These are phyloP conservation scores for Lytechinus pictus DNA, from an alignment of 35 echinoderm and acorn worm genomes.

Conservation along the genomic window DNA sequence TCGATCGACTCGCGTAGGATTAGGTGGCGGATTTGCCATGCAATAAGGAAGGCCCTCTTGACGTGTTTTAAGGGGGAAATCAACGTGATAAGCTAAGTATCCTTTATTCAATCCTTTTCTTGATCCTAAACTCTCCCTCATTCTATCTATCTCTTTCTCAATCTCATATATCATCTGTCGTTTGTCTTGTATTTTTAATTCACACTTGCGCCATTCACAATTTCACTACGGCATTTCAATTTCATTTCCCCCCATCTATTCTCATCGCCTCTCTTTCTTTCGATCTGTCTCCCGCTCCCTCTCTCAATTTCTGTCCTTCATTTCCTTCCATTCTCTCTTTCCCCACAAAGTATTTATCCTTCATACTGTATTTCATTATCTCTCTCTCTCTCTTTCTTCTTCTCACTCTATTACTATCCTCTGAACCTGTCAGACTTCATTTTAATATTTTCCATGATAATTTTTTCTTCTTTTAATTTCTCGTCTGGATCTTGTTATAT, in stretches of 20 bases:
- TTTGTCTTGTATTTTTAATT: neutral
- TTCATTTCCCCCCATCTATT: neutral
- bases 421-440: neutral
- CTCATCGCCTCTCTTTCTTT: neutral
- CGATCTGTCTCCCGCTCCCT: neutral
- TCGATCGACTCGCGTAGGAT: conserved; percentile 21
- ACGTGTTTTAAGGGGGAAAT: neutral
- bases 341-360: neutral
- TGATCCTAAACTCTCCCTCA: neutral
- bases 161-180: too few relatives aligned
- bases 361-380: neutral
- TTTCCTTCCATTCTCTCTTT: neutral
- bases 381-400: neutral
- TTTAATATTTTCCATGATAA: too few relatives aligned
- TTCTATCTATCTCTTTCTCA: too few relatives aligned
- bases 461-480: too few relatives aligned
- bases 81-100: neutral
- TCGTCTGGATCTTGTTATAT: too few relatives aligned
- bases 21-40: conserved; percentile 31
- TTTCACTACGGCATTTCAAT: neutral
- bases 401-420: neutral
- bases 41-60: conserved; percentile 22
- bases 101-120: neutral
- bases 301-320: neutral
- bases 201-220: neutral